A percentile compares a stretch with the other conserved stretches of the same genome.
phyloP scores from a whole-genome alignment of 2,113 vertebrate genomes.

The Stegastes partitus region DNA sequence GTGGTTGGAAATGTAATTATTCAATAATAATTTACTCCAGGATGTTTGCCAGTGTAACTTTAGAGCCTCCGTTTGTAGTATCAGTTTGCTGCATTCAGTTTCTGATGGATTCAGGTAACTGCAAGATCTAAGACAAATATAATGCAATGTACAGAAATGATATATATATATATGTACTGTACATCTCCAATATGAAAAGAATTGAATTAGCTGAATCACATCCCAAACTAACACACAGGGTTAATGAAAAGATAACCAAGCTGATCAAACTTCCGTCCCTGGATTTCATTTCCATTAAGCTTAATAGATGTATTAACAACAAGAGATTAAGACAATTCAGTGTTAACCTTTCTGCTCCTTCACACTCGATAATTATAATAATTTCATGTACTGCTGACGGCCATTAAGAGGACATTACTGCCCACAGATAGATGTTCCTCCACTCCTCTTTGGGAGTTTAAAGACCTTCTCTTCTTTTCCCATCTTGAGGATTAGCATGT shows the following conservation, averaged over 20 bases:
- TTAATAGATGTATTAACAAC: not conserved
- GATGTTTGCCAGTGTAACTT: too few species aligned
- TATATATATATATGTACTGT: not conserved
- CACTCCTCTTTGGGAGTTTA: slow-evolving; percentile 11
- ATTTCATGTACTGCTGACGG: slow-evolving; percentile 36
- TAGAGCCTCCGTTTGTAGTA: too few species aligned
- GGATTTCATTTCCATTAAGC: slow-evolving; percentile 13
- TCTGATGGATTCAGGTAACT: too few species aligned
- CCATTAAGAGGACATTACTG: slow-evolving; percentile 30
- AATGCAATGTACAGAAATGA: too few species aligned
- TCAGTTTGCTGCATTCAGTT: not conserved
- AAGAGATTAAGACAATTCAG: slow-evolving; percentile 15
- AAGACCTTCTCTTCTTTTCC: slow-evolving; percentile 20
- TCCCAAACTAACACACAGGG: not conserved
- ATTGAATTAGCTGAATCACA: not conserved
- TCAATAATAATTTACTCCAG: too few species aligned
- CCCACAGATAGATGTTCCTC: slow-evolving; percentile 16
- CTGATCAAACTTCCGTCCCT: slow-evolving; percentile 2
- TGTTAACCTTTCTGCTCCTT: slow-evolving; percentile 18
- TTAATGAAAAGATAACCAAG: not conserved
- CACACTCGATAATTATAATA: slow-evolving; percentile 30
- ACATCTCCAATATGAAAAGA: not conserved
- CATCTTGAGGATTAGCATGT: slow-evolving; percentile 57
- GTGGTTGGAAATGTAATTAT: too few species aligned
- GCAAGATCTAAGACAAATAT: too few species aligned